Percentiles rank a stretch among this genome's conserved stretches.
phyloP scores from a whole-genome alignment of 2,888 invertebrate species.

The Tetropium fuscum region DNA sequence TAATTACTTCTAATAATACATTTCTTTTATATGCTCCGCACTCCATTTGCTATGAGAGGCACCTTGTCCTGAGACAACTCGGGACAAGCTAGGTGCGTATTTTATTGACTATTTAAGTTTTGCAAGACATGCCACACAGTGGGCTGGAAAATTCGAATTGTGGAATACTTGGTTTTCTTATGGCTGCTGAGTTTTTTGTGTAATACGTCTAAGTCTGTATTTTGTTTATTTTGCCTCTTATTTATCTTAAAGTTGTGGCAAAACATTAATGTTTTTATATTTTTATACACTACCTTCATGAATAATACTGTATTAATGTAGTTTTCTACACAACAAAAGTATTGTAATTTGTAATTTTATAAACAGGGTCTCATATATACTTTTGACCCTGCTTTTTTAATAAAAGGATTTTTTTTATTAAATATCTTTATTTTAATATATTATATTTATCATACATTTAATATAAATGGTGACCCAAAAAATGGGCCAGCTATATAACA shows the following conservation, averaged over 20 bases:
- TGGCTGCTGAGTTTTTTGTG: no score
- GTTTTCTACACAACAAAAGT: background rate
- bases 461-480: slow-evolving; percentile 4
- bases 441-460: background rate
- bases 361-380: background rate
- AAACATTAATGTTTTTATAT: slow-evolving; percentile 1
- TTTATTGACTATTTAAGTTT: no score
- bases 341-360: background rate
- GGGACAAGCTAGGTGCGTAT: no score
- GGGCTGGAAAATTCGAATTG: no score
- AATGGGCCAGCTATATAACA: background rate
- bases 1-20: no score
- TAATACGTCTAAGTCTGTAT: no score
- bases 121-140: no score
- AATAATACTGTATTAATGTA: background rate
- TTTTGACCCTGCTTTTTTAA: slow-evolving; percentile 8
- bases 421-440: slow-evolving; percentile 7
- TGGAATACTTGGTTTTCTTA: no score
- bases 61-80: no score
- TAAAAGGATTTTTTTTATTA: slow-evolving; percentile 8
- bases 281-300: background rate
- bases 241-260: background rate
- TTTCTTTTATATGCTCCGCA: no score
- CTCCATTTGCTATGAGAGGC: no score
- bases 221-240: no score